A percentile compares a stretch with the other conserved stretches of the same genome.
phyloP scores from a whole-genome alignment of 2,888 invertebrate species.

The Isoperla grammatica region DNA sequence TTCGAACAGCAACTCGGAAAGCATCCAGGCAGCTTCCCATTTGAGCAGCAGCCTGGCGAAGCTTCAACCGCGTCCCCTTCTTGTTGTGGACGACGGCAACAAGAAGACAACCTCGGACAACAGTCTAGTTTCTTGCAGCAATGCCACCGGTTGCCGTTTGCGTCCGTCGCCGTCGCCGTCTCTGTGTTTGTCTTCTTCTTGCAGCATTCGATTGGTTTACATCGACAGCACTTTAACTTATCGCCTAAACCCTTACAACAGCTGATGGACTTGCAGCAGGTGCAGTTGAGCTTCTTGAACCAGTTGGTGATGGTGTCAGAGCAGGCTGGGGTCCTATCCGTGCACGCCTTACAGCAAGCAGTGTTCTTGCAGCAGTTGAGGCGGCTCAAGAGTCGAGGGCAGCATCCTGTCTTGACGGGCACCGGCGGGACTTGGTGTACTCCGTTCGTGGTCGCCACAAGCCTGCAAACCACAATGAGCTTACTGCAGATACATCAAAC shows the following conservation, averaged over 20 bases:
- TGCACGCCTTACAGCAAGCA: slow-evolving; percentile 11
- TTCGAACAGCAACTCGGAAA: slow-evolving; percentile 33
- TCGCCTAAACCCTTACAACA: slow-evolving; percentile 15
- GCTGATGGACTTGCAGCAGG: slow-evolving; percentile 9
- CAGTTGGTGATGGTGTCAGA: slow-evolving; percentile 3
- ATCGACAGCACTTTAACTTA: slow-evolving; percentile 19
- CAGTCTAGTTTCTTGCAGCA: slow-evolving; percentile 26
- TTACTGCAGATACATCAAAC: too few species aligned
- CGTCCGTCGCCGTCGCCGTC: slow-evolving; percentile 8
- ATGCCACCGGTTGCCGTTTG: slow-evolving; percentile 9
- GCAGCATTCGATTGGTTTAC: slow-evolving; percentile 24
- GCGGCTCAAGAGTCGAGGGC: background rate
- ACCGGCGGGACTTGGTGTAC: background rate
- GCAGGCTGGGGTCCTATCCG: slow-evolving; percentile 12
- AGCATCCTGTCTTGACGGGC: background rate
- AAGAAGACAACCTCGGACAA: slow-evolving; percentile 12
- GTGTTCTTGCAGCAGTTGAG: slow-evolving; percentile 7
- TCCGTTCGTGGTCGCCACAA: slow-evolving; percentile 6
- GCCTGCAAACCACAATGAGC: slow-evolving; percentile 6
- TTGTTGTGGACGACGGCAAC: slow-evolving; percentile 7
- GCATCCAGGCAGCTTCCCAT: background rate
- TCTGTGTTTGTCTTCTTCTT: too few species aligned
- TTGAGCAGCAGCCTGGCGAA: background rate
- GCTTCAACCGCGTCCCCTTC: background rate
- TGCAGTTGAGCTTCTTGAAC: slow-evolving; percentile 22